phyloP scores from a whole-genome alignment of 2,888 invertebrate species.

The Hedychridium roseum region DNA sequence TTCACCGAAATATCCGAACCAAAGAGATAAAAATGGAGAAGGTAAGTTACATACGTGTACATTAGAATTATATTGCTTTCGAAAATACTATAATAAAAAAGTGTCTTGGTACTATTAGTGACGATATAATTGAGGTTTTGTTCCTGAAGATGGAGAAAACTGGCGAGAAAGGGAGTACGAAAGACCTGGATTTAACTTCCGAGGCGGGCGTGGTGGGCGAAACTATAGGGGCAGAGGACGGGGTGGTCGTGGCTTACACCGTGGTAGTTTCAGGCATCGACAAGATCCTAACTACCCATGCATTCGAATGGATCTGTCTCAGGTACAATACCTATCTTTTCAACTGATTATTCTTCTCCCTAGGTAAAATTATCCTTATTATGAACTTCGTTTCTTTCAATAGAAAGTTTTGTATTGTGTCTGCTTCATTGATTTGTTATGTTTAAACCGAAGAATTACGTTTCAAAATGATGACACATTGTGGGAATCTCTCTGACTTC shows the following conservation, averaged over 20 bases:
- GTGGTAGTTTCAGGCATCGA: slow-evolving; percentile 63
- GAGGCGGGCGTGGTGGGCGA: slow-evolving; percentile 56
- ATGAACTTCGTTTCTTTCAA: not conserved
- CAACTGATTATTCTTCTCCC: no score
- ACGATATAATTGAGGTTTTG: no score
- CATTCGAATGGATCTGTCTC: slow-evolving; percentile 64
- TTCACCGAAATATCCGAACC: slow-evolving; percentile 61
- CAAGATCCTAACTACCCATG: slow-evolving; percentile 65
- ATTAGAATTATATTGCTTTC: not conserved
- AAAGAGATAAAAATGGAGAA: slow-evolving; percentile 56
- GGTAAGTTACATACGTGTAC: slow-evolving; percentile 16
- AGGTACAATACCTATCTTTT: no score
- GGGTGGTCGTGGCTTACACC: slow-evolving; percentile 65
- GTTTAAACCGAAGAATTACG: no score
- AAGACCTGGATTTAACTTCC: slow-evolving; percentile 48
- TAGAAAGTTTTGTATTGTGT: not conserved
- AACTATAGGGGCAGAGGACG: slow-evolving; percentile 64
- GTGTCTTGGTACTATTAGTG: no score
- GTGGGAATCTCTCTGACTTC: slow-evolving; percentile 32
- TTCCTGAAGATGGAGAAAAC: slow-evolving; percentile 54
- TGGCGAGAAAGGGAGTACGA: slow-evolving; percentile 57
- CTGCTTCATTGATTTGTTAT: not conserved
- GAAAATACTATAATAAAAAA: not conserved
- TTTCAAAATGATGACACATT: slow-evolving; percentile 9
- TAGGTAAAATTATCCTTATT: slow-evolving; percentile 1